These are phyloP conservation scores for Stichodactyla helianthus DNA, from an alignment of 64 coral and sea anemone species.

Conservation along the genomic window DNA sequence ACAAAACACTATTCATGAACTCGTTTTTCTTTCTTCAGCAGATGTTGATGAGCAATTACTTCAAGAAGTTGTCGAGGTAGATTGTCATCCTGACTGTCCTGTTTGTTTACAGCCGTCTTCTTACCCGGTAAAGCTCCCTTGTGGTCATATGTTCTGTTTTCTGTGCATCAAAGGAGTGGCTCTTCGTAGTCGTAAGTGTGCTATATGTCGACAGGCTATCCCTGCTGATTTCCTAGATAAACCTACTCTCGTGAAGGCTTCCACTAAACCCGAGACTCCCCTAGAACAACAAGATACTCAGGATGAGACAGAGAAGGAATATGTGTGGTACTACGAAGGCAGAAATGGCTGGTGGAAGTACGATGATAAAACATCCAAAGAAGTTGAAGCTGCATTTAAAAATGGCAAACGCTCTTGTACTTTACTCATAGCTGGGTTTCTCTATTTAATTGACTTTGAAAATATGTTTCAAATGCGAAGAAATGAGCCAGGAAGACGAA, in stretches of 20 bases:
- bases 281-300: constrained; percentile 15
- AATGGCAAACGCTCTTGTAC: constrained; percentile 93
- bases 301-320: constrained; percentile 24
- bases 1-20: not conserved
- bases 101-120: constrained; percentile 83
- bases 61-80: constrained; percentile 67
- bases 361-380: constrained; percentile 74
- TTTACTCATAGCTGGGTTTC: constrained; percentile 85
- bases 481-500: constrained; percentile 85
- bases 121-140: constrained; percentile 88
- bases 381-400: constrained; percentile 87
- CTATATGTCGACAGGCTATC: constrained; percentile 86
- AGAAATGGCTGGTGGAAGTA: constrained; percentile 99
- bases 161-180: constrained; percentile 98
- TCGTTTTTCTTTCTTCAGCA: constrained; percentile 26
- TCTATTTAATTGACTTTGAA: constrained; percentile 96
- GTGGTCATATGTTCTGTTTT: constrained; percentile 98
- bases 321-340: constrained; percentile 93
- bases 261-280: not conserved
- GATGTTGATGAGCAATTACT: constrained; percentile 14
- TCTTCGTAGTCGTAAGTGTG: constrained; percentile 83
- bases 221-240: constrained; percentile 77
- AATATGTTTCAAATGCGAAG: constrained; percentile 97
- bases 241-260: constrained; percentile 78
- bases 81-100: constrained; percentile 82